A percentile compares a stretch with the other conserved stretches of the same genome.
Conservation (phyloP, 2,888 invertebrate species). For the Leptinotarsa haldemani region DNA sequence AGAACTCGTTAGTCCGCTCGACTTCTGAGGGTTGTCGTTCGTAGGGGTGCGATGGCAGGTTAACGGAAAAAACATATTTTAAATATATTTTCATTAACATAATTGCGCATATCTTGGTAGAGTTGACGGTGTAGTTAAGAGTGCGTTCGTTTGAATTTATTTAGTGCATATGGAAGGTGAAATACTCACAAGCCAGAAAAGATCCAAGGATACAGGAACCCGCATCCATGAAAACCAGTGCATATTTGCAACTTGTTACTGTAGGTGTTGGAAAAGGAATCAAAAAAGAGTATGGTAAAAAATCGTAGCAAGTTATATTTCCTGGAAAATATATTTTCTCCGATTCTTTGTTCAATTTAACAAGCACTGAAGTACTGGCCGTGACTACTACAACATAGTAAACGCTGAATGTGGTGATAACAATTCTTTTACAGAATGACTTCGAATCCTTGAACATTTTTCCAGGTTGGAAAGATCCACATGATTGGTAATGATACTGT, state of each 20-base stretch:
- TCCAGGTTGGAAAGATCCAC: background rate
- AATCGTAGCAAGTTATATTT: slow-evolving; percentile 6
- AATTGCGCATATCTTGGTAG: too few relatives aligned
- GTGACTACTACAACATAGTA: background rate
- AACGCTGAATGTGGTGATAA: background rate
- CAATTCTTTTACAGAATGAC: background rate
- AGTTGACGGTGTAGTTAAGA: too few relatives aligned
- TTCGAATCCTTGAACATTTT: slow-evolving; percentile 2
- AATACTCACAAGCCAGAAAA: background rate
- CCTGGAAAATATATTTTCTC: background rate
- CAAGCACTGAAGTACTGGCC: background rate
- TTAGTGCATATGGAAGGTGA: background rate
- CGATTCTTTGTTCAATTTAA: slow-evolving; percentile 2
- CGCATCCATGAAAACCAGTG: background rate
- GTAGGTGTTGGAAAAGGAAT: slow-evolving; percentile 10
- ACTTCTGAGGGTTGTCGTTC: too few relatives aligned
- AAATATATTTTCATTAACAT: too few relatives aligned
- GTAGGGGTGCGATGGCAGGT: too few relatives aligned
- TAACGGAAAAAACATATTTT: too few relatives aligned
- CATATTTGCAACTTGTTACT: background rate
- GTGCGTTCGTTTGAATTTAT: too few relatives aligned
- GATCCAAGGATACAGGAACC: background rate
- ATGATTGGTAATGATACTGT: slow-evolving; percentile 1
- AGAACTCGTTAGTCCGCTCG: too few relatives aligned
- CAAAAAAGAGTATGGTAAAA: background rate